Conservation (phyloP, 2,888 invertebrate genomes). For the Aelia acuminata region DNA sequence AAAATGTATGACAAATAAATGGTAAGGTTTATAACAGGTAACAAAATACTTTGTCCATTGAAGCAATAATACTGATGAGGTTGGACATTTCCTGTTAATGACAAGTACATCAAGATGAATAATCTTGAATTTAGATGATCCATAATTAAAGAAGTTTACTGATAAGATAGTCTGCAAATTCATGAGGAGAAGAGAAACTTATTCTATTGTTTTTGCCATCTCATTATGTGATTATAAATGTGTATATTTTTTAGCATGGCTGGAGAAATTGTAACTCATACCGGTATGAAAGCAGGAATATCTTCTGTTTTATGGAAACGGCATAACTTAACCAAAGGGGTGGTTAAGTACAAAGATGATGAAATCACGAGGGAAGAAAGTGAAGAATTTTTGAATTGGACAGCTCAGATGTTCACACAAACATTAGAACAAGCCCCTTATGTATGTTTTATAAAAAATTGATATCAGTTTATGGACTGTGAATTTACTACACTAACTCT, state of each 20-base stretch:
- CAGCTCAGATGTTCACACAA: conserved; percentile 62
- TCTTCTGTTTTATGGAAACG: conserved; percentile 51
- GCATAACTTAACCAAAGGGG: conserved; percentile 49
- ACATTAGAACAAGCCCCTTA: conserved; percentile 55
- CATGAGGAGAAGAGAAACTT: too few relatives aligned
- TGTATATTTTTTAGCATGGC: not conserved
- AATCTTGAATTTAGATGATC: too few relatives aligned
- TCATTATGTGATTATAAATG: too few relatives aligned
- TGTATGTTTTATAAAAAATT: not conserved
- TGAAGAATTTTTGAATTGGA: conserved; percentile 63
- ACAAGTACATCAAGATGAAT: too few relatives aligned
- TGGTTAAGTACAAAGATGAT: conserved; percentile 54
- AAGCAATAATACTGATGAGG: too few relatives aligned
- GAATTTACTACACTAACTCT: not conserved
- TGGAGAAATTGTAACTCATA: not conserved
- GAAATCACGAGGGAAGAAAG: conserved; percentile 58
- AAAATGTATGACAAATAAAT: too few relatives aligned
- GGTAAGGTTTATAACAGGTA: too few relatives aligned
- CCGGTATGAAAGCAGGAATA: conserved; percentile 26
- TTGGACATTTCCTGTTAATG: too few relatives aligned
- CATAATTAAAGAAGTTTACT: too few relatives aligned
- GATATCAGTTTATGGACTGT: not conserved
- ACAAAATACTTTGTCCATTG: too few relatives aligned
- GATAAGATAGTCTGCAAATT: too few relatives aligned
- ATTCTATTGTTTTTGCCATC: too few relatives aligned